phyloP scores from a whole-genome alignment of 2,797 vertebrate species.

The Lagodon rhomboides region DNA sequence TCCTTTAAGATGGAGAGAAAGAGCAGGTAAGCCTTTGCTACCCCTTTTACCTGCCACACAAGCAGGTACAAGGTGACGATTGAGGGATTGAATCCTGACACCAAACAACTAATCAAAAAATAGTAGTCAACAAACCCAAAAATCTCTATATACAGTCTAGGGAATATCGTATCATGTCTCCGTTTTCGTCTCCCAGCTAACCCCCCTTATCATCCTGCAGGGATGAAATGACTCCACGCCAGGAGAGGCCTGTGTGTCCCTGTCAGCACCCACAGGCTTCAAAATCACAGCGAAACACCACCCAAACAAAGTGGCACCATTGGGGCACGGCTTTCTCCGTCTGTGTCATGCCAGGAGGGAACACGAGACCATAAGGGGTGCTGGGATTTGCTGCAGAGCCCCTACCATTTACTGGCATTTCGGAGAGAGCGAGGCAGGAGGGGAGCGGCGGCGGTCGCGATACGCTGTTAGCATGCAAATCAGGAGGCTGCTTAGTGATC shows the following conservation, averaged over 20 bases:
- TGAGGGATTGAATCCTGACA: not conserved
- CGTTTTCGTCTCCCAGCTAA: constrained; percentile 8
- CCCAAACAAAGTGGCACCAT: constrained; percentile 59
- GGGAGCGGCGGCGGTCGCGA: not conserved
- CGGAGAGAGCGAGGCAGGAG: constrained; percentile 6
- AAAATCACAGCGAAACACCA: constrained; percentile 61
- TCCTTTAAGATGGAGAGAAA: constrained; percentile 34
- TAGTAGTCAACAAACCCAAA: not conserved
- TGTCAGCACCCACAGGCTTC: constrained; percentile 64
- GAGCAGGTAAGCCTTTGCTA: constrained; percentile 29
- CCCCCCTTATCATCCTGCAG: constrained; percentile 56
- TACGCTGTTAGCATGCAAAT: constrained; percentile 55
- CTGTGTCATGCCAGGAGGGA: constrained; percentile 62
- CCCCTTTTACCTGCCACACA: constrained; percentile 13
- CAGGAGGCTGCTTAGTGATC: constrained; percentile 23
- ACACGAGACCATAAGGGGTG: constrained; percentile 56
- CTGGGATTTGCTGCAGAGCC: constrained; percentile 53
- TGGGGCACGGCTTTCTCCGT: constrained; percentile 53
- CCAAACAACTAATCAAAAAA: not conserved
- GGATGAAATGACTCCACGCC: constrained; percentile 51
- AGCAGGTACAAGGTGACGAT: not conserved
- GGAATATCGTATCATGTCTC: constrained; percentile 22
- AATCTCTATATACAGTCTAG: not conserved
- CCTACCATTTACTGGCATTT: constrained; percentile 57
- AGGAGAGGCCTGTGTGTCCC: constrained; percentile 58